These are phyloP conservation scores for Osmoderma eremita DNA, from an alignment of 2,888 invertebrate species.

Conservation along the genomic window DNA sequence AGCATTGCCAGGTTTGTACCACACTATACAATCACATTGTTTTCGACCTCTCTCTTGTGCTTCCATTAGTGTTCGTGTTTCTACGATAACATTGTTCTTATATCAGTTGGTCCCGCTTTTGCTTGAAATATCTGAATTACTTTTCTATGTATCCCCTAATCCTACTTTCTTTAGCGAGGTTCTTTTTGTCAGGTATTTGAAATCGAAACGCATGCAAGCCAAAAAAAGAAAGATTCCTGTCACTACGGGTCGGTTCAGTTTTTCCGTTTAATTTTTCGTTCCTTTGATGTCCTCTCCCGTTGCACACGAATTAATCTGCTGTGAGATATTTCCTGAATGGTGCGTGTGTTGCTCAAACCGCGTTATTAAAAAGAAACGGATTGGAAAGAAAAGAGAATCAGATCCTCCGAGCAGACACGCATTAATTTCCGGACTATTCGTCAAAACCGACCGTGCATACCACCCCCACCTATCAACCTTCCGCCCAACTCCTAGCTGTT, in stretches of 20 bases:
- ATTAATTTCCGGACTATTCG: conserved; percentile 38
- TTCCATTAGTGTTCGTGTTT: too few species aligned
- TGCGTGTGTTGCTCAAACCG: conserved; percentile 29
- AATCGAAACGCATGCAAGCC: too few species aligned
- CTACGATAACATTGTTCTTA: too few species aligned
- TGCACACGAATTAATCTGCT: conserved; percentile 26
- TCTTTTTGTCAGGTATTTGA: too few species aligned
- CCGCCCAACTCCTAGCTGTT: neutral
- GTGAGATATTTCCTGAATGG: conserved; percentile 3
- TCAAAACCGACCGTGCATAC: conserved; percentile 12
- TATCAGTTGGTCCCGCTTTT: too few species aligned
- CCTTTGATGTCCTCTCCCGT: conserved; percentile 10
- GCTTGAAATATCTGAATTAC: too few species aligned
- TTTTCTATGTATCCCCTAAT: too few species aligned
- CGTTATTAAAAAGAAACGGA: conserved; percentile 26
- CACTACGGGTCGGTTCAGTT: neutral
- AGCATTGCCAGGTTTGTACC: too few species aligned
- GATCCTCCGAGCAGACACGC: conserved; percentile 33
- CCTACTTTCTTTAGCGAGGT: too few species aligned
- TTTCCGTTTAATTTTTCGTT: conserved; percentile 1
- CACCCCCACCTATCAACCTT: neutral
- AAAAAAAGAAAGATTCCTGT: neutral
- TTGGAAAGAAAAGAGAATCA: neutral
- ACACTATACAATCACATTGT: too few species aligned
- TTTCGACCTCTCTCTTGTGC: too few species aligned